Percentiles rank a stretch among this genome's conserved stretches.
phyloP scores from a whole-genome alignment of 2,797 vertebrate species.

The Schizothorax lantsangensis region DNA sequence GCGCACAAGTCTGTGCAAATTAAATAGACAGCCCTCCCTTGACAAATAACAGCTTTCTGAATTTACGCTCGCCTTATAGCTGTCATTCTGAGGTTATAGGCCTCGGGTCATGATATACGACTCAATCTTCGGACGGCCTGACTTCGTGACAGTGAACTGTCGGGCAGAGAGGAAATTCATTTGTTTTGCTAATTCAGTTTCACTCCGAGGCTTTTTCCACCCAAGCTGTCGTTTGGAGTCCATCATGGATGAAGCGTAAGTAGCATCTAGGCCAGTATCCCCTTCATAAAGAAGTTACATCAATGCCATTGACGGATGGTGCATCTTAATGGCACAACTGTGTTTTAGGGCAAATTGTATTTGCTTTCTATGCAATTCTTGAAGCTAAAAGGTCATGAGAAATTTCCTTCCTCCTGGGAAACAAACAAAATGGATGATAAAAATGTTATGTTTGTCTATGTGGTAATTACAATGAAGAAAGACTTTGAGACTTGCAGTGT shows the following conservation, averaged over 20 bases:
- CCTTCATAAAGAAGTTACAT: slow-evolving; percentile 57
- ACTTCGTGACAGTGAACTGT: slow-evolving; percentile 53
- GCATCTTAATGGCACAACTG: slow-evolving; percentile 53
- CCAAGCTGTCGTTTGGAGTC: slow-evolving; percentile 52
- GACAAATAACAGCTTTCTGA: slow-evolving; percentile 57
- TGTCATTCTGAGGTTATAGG: slow-evolving; percentile 50
- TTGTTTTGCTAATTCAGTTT: slow-evolving; percentile 64
- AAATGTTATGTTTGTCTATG: slow-evolving; percentile 15
- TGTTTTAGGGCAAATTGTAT: slow-evolving; percentile 53
- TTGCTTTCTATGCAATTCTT: slow-evolving; percentile 38
- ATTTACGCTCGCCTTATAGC: slow-evolving; percentile 53
- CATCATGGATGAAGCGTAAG: slow-evolving; percentile 49
- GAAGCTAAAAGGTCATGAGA: slow-evolving; percentile 47
- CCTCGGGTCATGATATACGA: slow-evolving; percentile 53
- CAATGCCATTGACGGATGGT: slow-evolving; percentile 52
- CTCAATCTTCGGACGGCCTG: slow-evolving; percentile 45
- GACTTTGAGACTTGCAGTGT: slow-evolving; percentile 39
- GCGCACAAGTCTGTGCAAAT: slow-evolving; percentile 53
- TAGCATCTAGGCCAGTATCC: slow-evolving; percentile 59
- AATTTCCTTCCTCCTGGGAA: slow-evolving; percentile 15
- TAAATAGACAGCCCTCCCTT: slow-evolving; percentile 45
- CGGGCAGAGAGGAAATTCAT: slow-evolving; percentile 56
- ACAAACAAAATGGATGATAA: slow-evolving; percentile 23
- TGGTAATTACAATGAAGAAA: slow-evolving; percentile 53
- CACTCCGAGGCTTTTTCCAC: slow-evolving; percentile 50